Evolutionary conservation across 2,888 invertebrate species (phyloP).

Genomic region (Eulithis testata): DNA sequence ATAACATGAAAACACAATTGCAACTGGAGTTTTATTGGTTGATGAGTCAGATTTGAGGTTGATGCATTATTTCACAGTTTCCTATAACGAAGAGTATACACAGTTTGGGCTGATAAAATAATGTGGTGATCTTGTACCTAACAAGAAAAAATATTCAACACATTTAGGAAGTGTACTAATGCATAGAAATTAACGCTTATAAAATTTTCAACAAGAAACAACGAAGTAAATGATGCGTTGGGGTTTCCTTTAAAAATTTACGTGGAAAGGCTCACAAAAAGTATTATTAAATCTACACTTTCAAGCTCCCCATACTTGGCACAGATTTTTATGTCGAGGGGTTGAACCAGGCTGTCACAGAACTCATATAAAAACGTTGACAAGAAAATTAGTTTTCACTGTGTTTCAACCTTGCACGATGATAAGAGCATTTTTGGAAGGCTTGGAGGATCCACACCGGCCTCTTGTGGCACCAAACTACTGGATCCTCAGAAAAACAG

Average conservation of each 20-base stretch:
- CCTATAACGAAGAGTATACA: too few species aligned
- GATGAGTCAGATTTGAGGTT: too few species aligned
- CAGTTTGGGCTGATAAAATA: too few species aligned
- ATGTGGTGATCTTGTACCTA: too few species aligned
- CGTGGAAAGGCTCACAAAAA: slow-evolving; percentile 6
- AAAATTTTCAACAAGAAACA: slow-evolving; percentile 14
- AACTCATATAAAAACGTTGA: slow-evolving; percentile 20
- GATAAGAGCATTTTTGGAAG: slow-evolving; percentile 46
- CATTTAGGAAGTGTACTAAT: neutral
- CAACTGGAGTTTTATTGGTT: too few species aligned
- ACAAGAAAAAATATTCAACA: neutral
- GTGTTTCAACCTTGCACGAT: slow-evolving; percentile 30
- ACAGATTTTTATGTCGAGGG: slow-evolving; percentile 24
- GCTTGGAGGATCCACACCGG: slow-evolving; percentile 58
- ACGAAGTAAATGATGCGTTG: neutral
- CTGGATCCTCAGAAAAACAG: slow-evolving; percentile 62
- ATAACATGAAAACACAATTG: too few species aligned
- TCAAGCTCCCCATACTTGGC: slow-evolving; percentile 10
- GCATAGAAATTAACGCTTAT: slow-evolving; percentile 17
- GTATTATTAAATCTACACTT: slow-evolving; percentile 22
- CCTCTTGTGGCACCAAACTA: slow-evolving; percentile 69
- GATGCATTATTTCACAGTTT: too few species aligned
- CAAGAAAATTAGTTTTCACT: slow-evolving; percentile 27
- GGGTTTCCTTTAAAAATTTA: slow-evolving; percentile 8
- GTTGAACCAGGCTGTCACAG: slow-evolving; percentile 22